Evolutionary conservation across 1,140 invertebrate species (phyloP).

Genomic region (Dreissena polymorpha): DNA sequence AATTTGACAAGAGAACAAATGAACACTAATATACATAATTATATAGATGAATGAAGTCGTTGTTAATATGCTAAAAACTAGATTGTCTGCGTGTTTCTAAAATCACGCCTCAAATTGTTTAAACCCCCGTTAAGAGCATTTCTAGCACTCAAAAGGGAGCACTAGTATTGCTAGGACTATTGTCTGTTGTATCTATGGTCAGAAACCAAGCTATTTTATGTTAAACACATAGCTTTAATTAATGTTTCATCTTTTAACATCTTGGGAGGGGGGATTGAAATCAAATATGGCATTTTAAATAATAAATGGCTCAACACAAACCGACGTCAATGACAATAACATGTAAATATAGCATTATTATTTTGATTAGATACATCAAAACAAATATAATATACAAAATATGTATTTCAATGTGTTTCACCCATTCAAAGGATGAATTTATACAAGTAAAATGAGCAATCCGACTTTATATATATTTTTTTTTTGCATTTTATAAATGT

Average conservation of each 20-base stretch:
- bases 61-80: slow-evolving; percentile 72
- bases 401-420: slow-evolving; percentile 46
- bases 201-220: too few species aligned
- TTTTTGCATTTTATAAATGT: slow-evolving; percentile 53
- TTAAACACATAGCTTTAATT: too few species aligned
- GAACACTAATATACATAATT: slow-evolving; percentile 62
- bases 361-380: slow-evolving; percentile 58
- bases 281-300: slow-evolving; percentile 19
- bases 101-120: slow-evolving; percentile 62
- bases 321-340: slow-evolving; percentile 37
- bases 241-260: neutral
- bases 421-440: slow-evolving; percentile 18
- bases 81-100: slow-evolving; percentile 67
- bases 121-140: slow-evolving; percentile 52
- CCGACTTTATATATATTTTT: slow-evolving; percentile 28
- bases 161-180: slow-evolving; percentile 17
- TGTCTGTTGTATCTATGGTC: too few species aligned
- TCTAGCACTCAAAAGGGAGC: slow-evolving; percentile 77
- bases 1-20: slow-evolving; percentile 65
- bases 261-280: neutral
- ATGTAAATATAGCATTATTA: slow-evolving; percentile 51
- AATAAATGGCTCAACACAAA: slow-evolving; percentile 43
- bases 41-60: slow-evolving; percentile 66
- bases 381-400: slow-evolving; percentile 19
- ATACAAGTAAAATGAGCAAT: slow-evolving; percentile 41